phyloP scores from a whole-genome alignment of 1,140 invertebrate genomes.

The Proctacanthus coquilletti region DNA sequence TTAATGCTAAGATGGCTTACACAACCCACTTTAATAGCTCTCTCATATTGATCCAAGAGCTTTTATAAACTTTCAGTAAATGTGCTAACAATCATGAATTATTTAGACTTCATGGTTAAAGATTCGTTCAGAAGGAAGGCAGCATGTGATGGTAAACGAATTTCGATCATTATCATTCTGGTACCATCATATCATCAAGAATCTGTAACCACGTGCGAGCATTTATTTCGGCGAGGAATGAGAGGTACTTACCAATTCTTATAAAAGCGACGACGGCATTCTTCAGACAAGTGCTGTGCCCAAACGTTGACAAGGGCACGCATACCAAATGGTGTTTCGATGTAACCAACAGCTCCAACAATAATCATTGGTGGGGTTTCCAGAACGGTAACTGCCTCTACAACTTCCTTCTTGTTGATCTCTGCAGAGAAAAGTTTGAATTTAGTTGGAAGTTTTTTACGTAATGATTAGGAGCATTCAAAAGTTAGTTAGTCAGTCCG shows the following conservation, averaged over 20 bases:
- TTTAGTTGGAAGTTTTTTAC: neutral
- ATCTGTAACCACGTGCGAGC: slow-evolving; percentile 10
- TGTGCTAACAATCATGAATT: neutral
- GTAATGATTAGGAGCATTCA: neutral
- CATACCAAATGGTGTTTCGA: slow-evolving; percentile 94
- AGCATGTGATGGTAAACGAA: slow-evolving; percentile 23
- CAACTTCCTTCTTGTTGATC: slow-evolving; percentile 99
- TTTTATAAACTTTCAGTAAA: slow-evolving; percentile 16
- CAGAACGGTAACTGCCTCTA: slow-evolving; percentile 95
- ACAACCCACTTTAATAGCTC: slow-evolving; percentile 34
- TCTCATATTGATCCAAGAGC: slow-evolving; percentile 52
- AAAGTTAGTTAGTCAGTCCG: slow-evolving; percentile 25
- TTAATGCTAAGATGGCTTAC: slow-evolving; percentile 30
- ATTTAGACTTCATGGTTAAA: slow-evolving; percentile 1
- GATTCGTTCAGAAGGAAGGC: slow-evolving; percentile 29
- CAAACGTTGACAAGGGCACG: slow-evolving; percentile 90
- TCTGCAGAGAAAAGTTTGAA: slow-evolving; percentile 40
- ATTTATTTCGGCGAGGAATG: slow-evolving; percentile 21
- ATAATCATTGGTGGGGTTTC: slow-evolving; percentile 97
- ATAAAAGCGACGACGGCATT: slow-evolving; percentile 95
- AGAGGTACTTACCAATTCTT: slow-evolving; percentile 87
- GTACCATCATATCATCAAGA: slow-evolving; percentile 29
- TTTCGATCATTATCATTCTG: slow-evolving; percentile 18
- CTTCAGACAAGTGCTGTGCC: slow-evolving; percentile 97
- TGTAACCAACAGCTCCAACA: slow-evolving; percentile 96